Percentiles rank a stretch among this genome's conserved stretches.
Evolutionary conservation across 2,113 vertebrate species (phyloP).

Genomic region (Tragelaphus strepsiceros): DNA sequence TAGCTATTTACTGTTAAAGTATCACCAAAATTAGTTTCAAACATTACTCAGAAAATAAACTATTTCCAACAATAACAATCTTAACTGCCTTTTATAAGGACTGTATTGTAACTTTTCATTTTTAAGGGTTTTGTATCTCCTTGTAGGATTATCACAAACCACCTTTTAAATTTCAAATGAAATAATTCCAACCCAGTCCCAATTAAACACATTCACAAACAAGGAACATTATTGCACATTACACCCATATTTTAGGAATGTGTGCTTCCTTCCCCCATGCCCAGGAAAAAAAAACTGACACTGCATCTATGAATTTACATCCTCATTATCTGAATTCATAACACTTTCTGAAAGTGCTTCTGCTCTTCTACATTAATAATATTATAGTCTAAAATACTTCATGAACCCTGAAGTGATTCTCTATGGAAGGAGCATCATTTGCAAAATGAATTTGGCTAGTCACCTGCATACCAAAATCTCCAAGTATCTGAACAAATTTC

Average conservation of each 20-base stretch:
- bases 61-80: constrained; percentile 27
- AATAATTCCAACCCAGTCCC: constrained; percentile 38
- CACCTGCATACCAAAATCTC: constrained; percentile 86
- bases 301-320: constrained; percentile 18
- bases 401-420: constrained; percentile 97
- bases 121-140: constrained; percentile 34
- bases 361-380: constrained; percentile 39
- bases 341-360: constrained; percentile 48
- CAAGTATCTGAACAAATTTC: constrained; percentile 88
- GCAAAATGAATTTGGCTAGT: constrained; percentile 91
- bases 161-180: constrained; percentile 22
- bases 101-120: not conserved
- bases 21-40: constrained; percentile 44
- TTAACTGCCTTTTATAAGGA: constrained; percentile 35
- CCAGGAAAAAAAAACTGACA: constrained; percentile 28
- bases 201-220: constrained; percentile 46
- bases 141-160: constrained; percentile 31
- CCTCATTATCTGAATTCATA: constrained; percentile 16
- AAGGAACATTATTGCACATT: constrained; percentile 39
- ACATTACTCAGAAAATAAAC: constrained; percentile 31
- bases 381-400: constrained; percentile 81
- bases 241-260: constrained; percentile 60
- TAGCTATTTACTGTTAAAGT: not conserved
- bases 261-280: constrained; percentile 34
- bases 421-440: constrained; percentile 88